Conservation (phyloP, 2,113 vertebrate genomes). For the human (Homo sapiens) region DNA sequence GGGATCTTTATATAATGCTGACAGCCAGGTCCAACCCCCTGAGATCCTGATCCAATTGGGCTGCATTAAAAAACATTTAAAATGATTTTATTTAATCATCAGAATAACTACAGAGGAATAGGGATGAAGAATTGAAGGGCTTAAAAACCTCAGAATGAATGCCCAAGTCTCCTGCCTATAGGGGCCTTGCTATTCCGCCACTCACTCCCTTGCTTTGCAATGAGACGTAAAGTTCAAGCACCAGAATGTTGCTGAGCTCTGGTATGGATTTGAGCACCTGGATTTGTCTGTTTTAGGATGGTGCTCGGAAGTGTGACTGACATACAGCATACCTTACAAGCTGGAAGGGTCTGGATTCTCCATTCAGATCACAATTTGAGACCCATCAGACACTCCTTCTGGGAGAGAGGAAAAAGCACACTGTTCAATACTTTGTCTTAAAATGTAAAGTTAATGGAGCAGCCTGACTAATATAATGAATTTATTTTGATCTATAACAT, state of each 20-base stretch:
- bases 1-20: not conserved
- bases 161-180: not conserved
- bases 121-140: not conserved
- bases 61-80: not conserved
- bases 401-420: slow-evolving; percentile 13
- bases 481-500: slow-evolving; percentile 69
- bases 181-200: too few relatives aligned
- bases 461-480: slow-evolving; percentile 53
- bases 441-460: slow-evolving; percentile 64
- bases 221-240: not conserved
- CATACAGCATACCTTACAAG: not conserved
- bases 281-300: not conserved
- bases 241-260: not conserved
- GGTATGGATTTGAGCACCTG: not conserved
- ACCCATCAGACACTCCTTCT: not conserved
- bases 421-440: slow-evolving; percentile 38
- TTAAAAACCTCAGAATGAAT: not conserved
- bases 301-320: not conserved
- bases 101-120: not conserved
- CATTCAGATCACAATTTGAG: slow-evolving; percentile 40
- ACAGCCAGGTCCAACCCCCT: not conserved
- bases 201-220: not conserved
- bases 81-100: slow-evolving; percentile 6
- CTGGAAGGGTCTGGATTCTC: slow-evolving; percentile 8
- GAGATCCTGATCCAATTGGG: not conserved